Conservation (phyloP, 2,113 vertebrate species). For the Harpagus bidentatus region DNA sequence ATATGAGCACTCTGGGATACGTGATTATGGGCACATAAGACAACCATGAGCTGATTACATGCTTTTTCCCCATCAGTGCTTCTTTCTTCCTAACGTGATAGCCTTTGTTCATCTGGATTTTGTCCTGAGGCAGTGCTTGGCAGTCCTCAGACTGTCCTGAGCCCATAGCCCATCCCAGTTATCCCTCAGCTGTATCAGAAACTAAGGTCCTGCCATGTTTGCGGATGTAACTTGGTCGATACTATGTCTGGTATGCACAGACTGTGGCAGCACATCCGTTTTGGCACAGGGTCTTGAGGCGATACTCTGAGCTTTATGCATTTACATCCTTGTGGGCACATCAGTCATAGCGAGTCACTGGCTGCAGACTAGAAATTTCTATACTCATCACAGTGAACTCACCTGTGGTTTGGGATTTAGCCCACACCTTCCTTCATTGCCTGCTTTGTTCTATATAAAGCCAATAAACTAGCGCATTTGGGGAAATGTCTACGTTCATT, state of each 20-base stretch:
- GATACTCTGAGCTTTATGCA: neutral
- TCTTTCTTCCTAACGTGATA: neutral
- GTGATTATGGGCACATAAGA: neutral
- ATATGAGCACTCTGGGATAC: neutral
- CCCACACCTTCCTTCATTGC: neutral
- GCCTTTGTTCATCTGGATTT: neutral
- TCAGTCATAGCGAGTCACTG: neutral
- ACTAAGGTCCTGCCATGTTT: neutral
- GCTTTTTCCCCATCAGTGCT: neutral
- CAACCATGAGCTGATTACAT: neutral
- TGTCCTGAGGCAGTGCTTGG: neutral
- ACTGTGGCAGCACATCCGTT: neutral
- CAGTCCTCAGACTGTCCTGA: neutral
- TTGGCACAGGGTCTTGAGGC: neutral
- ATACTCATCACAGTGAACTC: neutral
- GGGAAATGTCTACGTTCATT: neutral
- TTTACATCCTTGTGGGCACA: neutral
- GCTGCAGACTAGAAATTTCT: neutral
- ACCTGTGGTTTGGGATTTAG: conserved; percentile 18
- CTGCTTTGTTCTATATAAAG: neutral
- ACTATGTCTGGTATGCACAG: neutral
- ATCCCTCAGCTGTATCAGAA: neutral
- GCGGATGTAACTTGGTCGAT: neutral
- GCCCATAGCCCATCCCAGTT: neutral
- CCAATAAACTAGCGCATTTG: neutral